Conservation (phyloP, 2,797 vertebrate genomes). For the Scolopax rusticola region DNA sequence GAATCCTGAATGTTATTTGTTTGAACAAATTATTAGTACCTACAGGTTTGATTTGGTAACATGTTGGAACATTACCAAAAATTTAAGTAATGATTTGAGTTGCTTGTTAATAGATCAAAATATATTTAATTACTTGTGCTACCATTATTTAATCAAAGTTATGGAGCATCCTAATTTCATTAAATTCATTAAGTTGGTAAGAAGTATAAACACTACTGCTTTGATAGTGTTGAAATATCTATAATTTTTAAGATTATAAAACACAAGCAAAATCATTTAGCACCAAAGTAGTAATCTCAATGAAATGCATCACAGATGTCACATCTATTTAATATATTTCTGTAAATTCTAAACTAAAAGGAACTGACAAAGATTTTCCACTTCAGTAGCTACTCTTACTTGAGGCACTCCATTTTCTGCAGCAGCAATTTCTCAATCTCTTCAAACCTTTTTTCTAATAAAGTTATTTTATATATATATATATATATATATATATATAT, state of each 20-base stretch:
- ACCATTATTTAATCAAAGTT: slow-evolving; percentile 7
- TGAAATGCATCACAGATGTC: not conserved
- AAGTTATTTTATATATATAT: too few relatives aligned
- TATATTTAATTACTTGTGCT: slow-evolving; percentile 38
- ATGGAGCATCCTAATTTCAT: not conserved
- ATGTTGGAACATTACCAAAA: not conserved
- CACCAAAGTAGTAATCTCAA: not conserved
- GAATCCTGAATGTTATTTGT: not conserved
- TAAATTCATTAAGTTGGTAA: not conserved
- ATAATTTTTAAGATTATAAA: not conserved
- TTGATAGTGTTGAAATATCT: not conserved
- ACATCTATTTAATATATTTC: not conserved
- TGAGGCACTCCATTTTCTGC: not conserved
- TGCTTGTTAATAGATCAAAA: not conserved
- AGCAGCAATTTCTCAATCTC: not conserved
- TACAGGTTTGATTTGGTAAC: not conserved
- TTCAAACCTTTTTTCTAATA: not conserved
- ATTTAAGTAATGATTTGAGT: not conserved
- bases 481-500: not conserved
- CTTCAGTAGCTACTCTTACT: not conserved
- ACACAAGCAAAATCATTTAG: not conserved
- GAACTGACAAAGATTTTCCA: not conserved
- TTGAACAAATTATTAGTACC: not conserved
- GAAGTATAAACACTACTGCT: not conserved
- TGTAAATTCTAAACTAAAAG: not conserved